Evolutionary conservation across 2,113 vertebrate genomes (phyloP).

Genomic region (Tricholaema leucomelas): DNA sequence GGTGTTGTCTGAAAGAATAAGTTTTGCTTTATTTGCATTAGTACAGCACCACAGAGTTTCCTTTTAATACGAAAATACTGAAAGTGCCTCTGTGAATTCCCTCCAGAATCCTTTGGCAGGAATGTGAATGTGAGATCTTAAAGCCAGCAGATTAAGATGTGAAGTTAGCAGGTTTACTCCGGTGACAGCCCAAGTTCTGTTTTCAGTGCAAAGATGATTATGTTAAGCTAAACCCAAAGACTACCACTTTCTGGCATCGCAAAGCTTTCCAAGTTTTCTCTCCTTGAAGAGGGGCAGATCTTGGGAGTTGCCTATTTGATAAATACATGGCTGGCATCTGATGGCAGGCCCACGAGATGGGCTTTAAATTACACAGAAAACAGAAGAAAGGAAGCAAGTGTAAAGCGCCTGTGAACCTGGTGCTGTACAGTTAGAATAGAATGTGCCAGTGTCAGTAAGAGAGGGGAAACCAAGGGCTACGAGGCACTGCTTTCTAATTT

Average conservation of each 20-base stretch:
- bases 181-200: not conserved
- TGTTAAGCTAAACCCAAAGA: not conserved
- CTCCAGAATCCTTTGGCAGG: not conserved
- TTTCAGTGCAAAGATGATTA: not conserved
- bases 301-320: not conserved
- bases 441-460: not conserved
- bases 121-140: not conserved
- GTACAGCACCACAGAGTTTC: not conserved
- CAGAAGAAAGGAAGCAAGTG: not conserved
- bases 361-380: not conserved
- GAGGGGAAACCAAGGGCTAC: not conserved
- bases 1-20: not conserved
- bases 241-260: not conserved
- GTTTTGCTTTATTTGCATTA: not conserved
- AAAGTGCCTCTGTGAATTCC: not conserved
- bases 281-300: not conserved
- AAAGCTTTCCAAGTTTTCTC: not conserved
- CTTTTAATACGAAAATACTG: not conserved
- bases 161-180: not conserved
- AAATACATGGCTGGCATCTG: not conserved
- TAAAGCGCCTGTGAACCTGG: not conserved
- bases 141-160: not conserved
- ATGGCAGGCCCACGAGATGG: not conserved
- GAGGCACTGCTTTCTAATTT: not conserved
- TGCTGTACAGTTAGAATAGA: not conserved